phyloP scores from a whole-genome alignment of 2,113 vertebrate species.

The Rissa tridactyla region DNA sequence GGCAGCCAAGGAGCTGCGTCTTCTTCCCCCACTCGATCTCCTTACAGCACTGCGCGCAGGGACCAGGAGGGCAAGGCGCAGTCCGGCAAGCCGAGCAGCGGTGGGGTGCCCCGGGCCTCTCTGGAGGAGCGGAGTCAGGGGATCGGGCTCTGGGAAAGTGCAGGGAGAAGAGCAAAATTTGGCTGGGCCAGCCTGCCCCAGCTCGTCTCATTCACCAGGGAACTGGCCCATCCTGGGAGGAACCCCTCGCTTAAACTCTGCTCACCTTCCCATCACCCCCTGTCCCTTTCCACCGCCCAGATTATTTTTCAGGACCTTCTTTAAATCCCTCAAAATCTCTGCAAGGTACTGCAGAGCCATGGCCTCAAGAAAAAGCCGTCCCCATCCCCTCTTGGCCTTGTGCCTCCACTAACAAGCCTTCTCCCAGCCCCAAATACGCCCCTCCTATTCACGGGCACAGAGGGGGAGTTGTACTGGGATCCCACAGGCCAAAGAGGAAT shows the following conservation, averaged over 20 bases:
- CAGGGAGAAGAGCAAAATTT: neutral
- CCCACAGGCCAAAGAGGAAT: neutral
- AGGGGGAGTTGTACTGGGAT: neutral
- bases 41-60: fast-evolving
- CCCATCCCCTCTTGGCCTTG: neutral
- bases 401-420: neutral
- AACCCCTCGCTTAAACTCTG: neutral
- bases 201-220: neutral
- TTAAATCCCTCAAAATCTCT: neutral
- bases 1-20: neutral
- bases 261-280: neutral
- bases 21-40: fast-evolving
- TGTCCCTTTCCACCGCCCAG: neutral
- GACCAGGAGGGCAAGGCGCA: fast-evolving
- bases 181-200: neutral
- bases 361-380: neutral
- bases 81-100: fast-evolving
- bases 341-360: neutral
- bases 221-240: neutral
- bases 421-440: neutral
- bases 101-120: neutral
- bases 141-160: neutral
- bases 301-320: neutral
- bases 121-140: neutral
- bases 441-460: neutral